phyloP scores from a whole-genome alignment of 2,797 vertebrate species.

The Champsocephalus esox region DNA sequence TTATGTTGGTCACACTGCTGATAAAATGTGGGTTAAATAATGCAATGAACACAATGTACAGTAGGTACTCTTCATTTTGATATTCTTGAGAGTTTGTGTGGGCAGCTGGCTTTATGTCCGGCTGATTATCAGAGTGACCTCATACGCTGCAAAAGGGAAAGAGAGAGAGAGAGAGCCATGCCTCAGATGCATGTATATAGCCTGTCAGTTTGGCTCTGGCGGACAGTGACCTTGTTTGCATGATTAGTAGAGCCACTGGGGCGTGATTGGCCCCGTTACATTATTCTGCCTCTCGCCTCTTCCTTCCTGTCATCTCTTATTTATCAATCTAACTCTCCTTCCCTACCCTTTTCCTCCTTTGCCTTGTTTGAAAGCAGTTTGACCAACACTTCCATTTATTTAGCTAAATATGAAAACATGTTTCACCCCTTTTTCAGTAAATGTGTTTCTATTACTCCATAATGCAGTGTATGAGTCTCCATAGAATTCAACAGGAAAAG shows the following conservation, averaged over 20 bases:
- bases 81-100: constrained; percentile 35
- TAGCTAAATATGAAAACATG: constrained; percentile 26
- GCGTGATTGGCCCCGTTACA: constrained; percentile 76
- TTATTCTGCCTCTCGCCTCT: constrained; percentile 65
- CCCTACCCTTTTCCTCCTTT: constrained; percentile 34
- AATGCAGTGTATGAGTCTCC: constrained; percentile 7
- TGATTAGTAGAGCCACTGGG: constrained; percentile 83
- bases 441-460: constrained; percentile 16
- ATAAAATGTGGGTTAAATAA: constrained; percentile 19
- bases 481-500: constrained; percentile 22
- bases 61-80: constrained; percentile 14
- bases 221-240: constrained; percentile 84
- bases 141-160: constrained; percentile 28
- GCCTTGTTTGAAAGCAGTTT: constrained; percentile 45
- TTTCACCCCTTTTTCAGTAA: constrained; percentile 12
- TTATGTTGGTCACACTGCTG: not conserved
- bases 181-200: constrained; percentile 60
- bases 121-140: constrained; percentile 61
- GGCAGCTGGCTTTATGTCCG: constrained; percentile 45
- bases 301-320: constrained; percentile 77
- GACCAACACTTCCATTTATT: constrained; percentile 37
- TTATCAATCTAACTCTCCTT: constrained; percentile 73
- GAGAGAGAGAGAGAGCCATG: constrained; percentile 36
- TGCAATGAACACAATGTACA: not conserved
- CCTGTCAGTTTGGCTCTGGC: constrained; percentile 75